Base-by-base conservation (phyloP, 53 echinoderm and acorn worm genomes). In the Echinometra lucunter region DNA sequence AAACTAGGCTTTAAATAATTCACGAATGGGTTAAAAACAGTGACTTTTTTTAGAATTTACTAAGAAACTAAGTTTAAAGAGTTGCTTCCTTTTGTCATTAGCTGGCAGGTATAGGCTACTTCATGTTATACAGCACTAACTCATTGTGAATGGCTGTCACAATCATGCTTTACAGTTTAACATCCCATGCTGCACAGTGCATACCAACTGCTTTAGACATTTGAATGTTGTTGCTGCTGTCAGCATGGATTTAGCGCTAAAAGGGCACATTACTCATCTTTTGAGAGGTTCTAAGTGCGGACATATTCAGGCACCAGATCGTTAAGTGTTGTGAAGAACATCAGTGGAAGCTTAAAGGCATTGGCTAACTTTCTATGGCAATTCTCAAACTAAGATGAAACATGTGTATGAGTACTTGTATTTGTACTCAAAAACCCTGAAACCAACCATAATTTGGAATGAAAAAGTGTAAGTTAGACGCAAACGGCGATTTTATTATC, bases 171-270 rank as follows among this genome's bases (percentile, higher is more conserved):
- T 40, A 78, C n/a, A 30, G 32, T 32, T 72, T 72, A 13, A 13
- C 72, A 35, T 42, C 40, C 78, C 38, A 40, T 37, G 1, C 17
- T 19, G 40, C 38, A 78, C 42, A 3, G n/a, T 19, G 40, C 38
- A 78, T 78, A 42, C 78, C 19, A 38, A 78, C 35, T 78, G 28
- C 78, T 40, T 78, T 12, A 78, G 78, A 78, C 38, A 49, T 45
- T 8, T 42, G 81, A 85, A 47, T 85, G 85, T 85, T 85, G 45
- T 49, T 85, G 49, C 85, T 85, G 1, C 49, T 85, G 85, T 85
- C 85, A 85, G 49, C 85, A 3, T 45, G 85, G 85, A 85, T 85
- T 47, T 27, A 47, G 85, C 42, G 85, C 85, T 85, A 85, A 85
- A 85, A 85, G 85, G 85, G 85, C 45, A 53, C 49, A 49, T 49